Conservation (phyloP, 2,113 vertebrate species). For the Sterna hirundo region DNA sequence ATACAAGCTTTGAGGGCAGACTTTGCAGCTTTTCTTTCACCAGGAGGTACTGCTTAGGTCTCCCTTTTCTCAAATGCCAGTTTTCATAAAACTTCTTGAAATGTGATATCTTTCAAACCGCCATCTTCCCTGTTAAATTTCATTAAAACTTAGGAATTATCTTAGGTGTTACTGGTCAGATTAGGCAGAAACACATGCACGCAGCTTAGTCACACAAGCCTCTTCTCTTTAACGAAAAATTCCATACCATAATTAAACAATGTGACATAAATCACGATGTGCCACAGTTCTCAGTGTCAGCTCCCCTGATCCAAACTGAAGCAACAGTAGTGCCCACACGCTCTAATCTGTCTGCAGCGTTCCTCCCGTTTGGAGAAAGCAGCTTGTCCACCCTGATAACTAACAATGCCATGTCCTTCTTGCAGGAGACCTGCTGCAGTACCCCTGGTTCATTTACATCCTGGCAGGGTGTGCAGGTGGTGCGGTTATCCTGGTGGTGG, state of each 20-base stretch:
- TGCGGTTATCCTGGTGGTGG: not conserved
- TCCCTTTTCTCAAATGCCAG: not conserved
- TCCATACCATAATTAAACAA: accelerated
- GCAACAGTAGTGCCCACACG: not conserved
- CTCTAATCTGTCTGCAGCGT: not conserved
- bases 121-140: not conserved
- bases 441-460: slow-evolving; percentile 57
- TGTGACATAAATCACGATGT: not conserved
- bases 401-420: not conserved
- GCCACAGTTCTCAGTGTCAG: not conserved
- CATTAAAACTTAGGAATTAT: not conserved
- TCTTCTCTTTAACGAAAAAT: not conserved
- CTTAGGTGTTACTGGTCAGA: not conserved
- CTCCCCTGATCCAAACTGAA: not conserved
- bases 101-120: not conserved
- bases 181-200: not conserved
- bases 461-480: slow-evolving; percentile 33
- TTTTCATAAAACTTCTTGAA: not conserved
- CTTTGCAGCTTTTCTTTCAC: not conserved
- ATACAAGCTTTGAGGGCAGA: not conserved
- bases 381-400: not conserved
- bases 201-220: not conserved
- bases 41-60: not conserved
- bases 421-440: slow-evolving; percentile 50
- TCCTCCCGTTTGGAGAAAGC: not conserved